Conservation (phyloP, 2,797 vertebrate species). For the Crocodylus rhombifer region DNA sequence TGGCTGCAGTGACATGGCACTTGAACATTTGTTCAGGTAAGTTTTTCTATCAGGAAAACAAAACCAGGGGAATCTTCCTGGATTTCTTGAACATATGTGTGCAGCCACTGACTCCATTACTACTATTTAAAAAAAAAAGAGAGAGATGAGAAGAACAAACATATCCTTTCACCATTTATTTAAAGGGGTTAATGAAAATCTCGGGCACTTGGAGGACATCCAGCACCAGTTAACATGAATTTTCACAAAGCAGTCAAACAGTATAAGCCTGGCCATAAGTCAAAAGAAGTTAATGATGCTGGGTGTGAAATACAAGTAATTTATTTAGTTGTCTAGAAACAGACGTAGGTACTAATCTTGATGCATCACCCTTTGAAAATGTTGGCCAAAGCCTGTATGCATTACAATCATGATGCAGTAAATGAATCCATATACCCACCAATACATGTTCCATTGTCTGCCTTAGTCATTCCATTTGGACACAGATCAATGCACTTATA, state of each 20-base stretch:
- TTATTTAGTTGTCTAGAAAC: neutral
- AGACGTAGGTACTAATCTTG: neutral
- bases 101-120: neutral
- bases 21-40: no score
- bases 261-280: fast-evolving
- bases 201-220: neutral
- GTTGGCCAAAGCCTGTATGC: neutral
- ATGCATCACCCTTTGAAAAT: neutral
- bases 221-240: neutral
- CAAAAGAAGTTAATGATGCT: neutral
- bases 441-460: slow-evolving; percentile 90
- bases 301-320: neutral
- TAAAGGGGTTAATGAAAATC: neutral
- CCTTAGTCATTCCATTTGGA: slow-evolving; percentile 93
- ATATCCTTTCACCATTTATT: neutral
- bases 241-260: neutral
- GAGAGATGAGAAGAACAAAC: neutral
- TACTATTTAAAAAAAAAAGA: neutral
- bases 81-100: neutral
- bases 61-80: no score
- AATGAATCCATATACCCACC: slow-evolving; percentile 84
- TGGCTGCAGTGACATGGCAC: no score
- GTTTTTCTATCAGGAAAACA: neutral
- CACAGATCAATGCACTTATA: slow-evolving; percentile 97
- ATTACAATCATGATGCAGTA: neutral